Evolutionary conservation across 1,140 invertebrate genomes (phyloP).

Genomic region (Psilanteris sp.): DNA sequence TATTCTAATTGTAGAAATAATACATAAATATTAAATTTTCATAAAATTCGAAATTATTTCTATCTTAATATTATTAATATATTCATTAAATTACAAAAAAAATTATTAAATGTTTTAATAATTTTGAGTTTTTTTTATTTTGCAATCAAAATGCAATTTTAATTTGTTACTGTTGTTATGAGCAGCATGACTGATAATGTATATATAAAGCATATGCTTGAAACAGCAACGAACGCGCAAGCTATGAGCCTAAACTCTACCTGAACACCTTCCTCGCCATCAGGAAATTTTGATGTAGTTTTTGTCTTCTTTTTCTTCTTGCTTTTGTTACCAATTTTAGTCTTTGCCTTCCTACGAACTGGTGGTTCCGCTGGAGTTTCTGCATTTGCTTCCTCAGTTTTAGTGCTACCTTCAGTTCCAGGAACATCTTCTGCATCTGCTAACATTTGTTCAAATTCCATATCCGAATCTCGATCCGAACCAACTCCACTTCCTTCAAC

Average conservation of each 20-base stretch:
- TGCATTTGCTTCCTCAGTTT: slow-evolving; percentile 74
- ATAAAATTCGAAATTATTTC: no score
- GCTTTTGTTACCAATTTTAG: slow-evolving; percentile 93
- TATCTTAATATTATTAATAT: neutral
- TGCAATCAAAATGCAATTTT: slow-evolving; percentile 13
- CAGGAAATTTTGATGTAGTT: slow-evolving; percentile 90
- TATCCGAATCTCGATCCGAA: slow-evolving; percentile 93
- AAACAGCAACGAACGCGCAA: slow-evolving; percentile 70
- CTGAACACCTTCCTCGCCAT: slow-evolving; percentile 91
- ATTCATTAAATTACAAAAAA: neutral
- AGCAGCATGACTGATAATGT: slow-evolving; percentile 41
- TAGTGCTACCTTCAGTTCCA: slow-evolving; percentile 78
- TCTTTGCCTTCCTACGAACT: slow-evolving; percentile 91
- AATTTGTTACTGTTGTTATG: slow-evolving; percentile 22
- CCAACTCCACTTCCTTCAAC: slow-evolving; percentile 86
- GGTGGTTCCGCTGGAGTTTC: slow-evolving; percentile 81
- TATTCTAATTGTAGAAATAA: no score
- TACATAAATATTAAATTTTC: no score
- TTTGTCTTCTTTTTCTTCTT: slow-evolving; percentile 96
- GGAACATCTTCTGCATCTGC: slow-evolving; percentile 91
- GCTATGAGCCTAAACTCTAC: slow-evolving; percentile 74
- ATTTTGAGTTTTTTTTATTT: neutral
- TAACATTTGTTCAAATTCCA: slow-evolving; percentile 96
- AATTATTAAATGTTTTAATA: no score
- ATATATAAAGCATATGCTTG: slow-evolving; percentile 51